Conservation (phyloP, 2,888 invertebrate species). For the Diloba caeruleocephala region DNA sequence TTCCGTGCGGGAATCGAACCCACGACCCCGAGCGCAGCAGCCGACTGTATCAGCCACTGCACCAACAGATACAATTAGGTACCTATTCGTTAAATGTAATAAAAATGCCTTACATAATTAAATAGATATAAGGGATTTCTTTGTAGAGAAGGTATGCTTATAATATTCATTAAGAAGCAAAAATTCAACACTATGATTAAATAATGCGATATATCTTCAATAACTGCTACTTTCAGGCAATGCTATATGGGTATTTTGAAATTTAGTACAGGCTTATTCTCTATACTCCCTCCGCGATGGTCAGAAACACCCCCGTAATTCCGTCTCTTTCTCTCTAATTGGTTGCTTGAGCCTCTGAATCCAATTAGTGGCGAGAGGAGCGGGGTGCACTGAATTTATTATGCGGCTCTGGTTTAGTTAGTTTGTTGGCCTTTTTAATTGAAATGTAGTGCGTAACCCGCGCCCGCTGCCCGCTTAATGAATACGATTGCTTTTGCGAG, state of each 20-base stretch:
- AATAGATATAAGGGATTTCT: too few species aligned
- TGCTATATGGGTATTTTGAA: slow-evolving; percentile 35
- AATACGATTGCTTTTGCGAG: slow-evolving; percentile 58
- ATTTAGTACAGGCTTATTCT: slow-evolving; percentile 43
- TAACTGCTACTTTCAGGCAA: slow-evolving; percentile 7
- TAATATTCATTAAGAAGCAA: too few species aligned
- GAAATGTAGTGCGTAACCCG: slow-evolving; percentile 82
- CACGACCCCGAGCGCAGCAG: too few species aligned
- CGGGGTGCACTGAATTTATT: slow-evolving; percentile 80
- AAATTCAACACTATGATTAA: too few species aligned
- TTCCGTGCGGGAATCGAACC: too few species aligned
- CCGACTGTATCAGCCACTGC: too few species aligned
- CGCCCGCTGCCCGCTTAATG: slow-evolving; percentile 63
- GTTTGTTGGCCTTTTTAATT: slow-evolving; percentile 80
- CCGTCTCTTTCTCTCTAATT: slow-evolving; percentile 79
- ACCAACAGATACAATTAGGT: too few species aligned
- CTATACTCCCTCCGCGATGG: slow-evolving; percentile 41
- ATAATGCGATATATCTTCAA: too few species aligned
- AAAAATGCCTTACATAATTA: too few species aligned
- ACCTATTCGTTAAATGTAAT: too few species aligned
- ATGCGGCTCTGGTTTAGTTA: slow-evolving; percentile 81
- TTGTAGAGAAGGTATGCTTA: too few species aligned
- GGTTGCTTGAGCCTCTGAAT: slow-evolving; percentile 78
- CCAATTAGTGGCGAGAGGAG: slow-evolving; percentile 79
- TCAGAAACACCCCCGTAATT: slow-evolving; percentile 44